Evolutionary conservation across 2,797 vertebrate species (phyloP).

Genomic region (Enteromius trimaculatus): DNA sequence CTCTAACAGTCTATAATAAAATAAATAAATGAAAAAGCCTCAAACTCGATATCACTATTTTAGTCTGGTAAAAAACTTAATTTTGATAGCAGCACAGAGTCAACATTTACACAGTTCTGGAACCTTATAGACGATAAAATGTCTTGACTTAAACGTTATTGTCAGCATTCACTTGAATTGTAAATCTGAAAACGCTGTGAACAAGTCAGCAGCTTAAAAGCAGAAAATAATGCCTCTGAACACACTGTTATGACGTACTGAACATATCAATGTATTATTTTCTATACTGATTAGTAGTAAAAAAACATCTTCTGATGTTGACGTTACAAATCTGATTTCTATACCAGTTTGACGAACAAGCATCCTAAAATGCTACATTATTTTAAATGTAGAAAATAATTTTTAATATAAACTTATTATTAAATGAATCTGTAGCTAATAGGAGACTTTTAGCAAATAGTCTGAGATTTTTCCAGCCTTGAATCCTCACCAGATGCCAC

Average conservation of each 20-base stretch:
- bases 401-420: neutral
- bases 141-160: neutral
- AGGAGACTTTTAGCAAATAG: neutral
- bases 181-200: neutral
- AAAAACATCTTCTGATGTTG: neutral
- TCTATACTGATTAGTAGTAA: neutral
- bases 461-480: neutral
- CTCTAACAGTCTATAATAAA: neutral
- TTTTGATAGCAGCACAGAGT: neutral
- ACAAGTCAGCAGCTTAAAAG: slow-evolving; percentile 2
- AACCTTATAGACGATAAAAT: neutral
- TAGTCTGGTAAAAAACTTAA: neutral
- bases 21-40: neutral
- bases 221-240: neutral
- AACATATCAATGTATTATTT: neutral
- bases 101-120: neutral
- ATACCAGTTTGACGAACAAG: neutral
- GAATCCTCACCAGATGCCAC: neutral
- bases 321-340: neutral
- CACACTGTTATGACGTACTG: neutral
- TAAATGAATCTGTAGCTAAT: neutral
- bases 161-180: neutral
- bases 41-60: neutral
- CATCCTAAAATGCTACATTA: neutral
- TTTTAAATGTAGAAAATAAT: neutral